Conservation (phyloP, 2,888 invertebrate species). For the Pecten maximus region DNA sequence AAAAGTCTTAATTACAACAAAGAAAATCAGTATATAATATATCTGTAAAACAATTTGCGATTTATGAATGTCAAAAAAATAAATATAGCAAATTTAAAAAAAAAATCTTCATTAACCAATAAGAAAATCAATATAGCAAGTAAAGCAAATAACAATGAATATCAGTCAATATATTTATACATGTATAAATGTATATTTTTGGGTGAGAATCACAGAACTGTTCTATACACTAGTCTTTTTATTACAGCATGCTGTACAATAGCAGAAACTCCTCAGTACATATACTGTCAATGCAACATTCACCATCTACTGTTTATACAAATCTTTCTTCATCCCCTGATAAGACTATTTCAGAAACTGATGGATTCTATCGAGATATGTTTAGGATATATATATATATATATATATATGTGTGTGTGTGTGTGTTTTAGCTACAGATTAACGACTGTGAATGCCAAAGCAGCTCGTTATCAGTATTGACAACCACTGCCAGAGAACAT, state of each 20-base stretch:
- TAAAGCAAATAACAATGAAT: no score
- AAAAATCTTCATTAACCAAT: no score
- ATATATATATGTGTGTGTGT: not conserved
- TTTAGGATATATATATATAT: not conserved
- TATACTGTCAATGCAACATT: not conserved
- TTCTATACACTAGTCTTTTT: not conserved
- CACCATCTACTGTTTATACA: not conserved
- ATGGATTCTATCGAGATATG: not conserved
- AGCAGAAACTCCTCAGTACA: not conserved
- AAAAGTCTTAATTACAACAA: no score
- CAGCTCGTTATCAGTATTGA: not conserved
- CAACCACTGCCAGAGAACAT: not conserved
- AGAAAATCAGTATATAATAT: no score
- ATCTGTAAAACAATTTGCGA: no score
- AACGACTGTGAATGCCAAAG: not conserved
- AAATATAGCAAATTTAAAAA: no score
- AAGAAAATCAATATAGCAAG: no score
- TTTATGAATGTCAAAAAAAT: no score
- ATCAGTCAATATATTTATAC: no score
- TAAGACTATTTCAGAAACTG: not conserved
- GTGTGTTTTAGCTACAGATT: not conserved
- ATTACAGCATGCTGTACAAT: not conserved
- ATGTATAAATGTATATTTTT: no score
- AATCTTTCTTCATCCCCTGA: not conserved
- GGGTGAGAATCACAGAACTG: not conserved